Percentiles rank a stretch among this genome's conserved stretches.
These are phyloP conservation scores for Sebastes minor DNA, from an alignment of 2,797 vertebrate species.

Conservation along the genomic window DNA sequence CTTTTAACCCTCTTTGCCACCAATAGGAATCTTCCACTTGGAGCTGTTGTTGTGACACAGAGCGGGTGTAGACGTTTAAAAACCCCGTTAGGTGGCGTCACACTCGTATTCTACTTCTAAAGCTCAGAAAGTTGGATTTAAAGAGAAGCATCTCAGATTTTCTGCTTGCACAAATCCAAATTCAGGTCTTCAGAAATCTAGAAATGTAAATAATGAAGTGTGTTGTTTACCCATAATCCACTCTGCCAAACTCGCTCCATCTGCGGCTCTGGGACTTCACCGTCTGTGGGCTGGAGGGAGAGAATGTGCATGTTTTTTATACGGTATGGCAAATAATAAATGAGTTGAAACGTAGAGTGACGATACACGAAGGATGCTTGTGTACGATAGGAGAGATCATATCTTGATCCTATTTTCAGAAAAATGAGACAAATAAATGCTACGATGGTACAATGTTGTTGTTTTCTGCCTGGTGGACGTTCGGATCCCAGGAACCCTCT, in stretches of 20 bases:
- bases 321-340: constrained; percentile 35
- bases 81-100: background rate
- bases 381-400: constrained; percentile 40
- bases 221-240: background rate
- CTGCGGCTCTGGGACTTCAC: constrained; percentile 38
- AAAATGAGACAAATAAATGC: constrained; percentile 30
- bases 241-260: constrained; percentile 5
- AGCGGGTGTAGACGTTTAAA: background rate
- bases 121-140: background rate
- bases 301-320: constrained; percentile 71
- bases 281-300: constrained; percentile 21
- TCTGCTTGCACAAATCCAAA: background rate
- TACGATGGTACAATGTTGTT: constrained; percentile 24
- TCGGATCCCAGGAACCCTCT: constrained; percentile 15
- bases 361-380: constrained; percentile 55
- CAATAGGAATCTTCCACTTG: background rate
- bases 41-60: background rate
- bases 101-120: background rate
- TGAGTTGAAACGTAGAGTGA: constrained; percentile 12
- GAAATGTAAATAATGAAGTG: background rate
- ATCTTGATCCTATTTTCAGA: constrained; percentile 63
- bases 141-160: background rate
- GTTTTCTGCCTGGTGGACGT: constrained; percentile 3
- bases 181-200: background rate
- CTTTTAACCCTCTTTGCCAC: background rate